These are phyloP conservation scores for Torymus aiolomorphi DNA, from an alignment of 2,888 invertebrate genomes.

Conservation along the genomic window DNA sequence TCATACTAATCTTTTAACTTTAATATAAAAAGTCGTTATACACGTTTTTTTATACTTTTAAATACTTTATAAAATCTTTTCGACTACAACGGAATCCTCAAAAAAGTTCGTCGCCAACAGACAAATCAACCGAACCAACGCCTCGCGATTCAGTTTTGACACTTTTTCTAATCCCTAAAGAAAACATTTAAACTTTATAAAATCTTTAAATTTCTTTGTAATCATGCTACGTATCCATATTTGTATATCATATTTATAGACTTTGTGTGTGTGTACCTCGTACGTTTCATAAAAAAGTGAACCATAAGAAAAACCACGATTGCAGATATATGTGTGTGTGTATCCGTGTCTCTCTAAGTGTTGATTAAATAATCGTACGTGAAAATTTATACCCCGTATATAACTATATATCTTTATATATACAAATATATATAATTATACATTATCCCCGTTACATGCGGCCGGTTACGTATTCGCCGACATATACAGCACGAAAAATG, in stretches of 20 bases:
- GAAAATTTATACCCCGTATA: constrained; percentile 9
- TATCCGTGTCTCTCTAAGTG: neutral
- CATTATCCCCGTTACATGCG: constrained; percentile 5
- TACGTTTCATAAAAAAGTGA: constrained; percentile 37
- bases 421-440: constrained; percentile 45
- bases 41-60: neutral
- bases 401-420: constrained; percentile 33
- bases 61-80: constrained; percentile 24
- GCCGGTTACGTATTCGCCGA: constrained; percentile 28
- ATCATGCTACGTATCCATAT: constrained; percentile 16
- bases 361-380: constrained; percentile 20
- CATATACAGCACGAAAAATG: constrained; percentile 7
- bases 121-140: neutral
- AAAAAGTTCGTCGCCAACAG: neutral
- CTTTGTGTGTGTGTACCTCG: neutral
- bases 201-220: constrained; percentile 21
- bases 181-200: constrained; percentile 15
- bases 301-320: constrained; percentile 42
- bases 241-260: constrained; percentile 8
- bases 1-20: too few species aligned
- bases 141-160: neutral
- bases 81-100: neutral
- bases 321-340: too few species aligned
- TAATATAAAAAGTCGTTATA: constrained; percentile 28
- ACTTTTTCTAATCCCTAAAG: constrained; percentile 13